phyloP scores from a whole-genome alignment of 2,888 invertebrate genomes.

The Napeogenes inachia region DNA sequence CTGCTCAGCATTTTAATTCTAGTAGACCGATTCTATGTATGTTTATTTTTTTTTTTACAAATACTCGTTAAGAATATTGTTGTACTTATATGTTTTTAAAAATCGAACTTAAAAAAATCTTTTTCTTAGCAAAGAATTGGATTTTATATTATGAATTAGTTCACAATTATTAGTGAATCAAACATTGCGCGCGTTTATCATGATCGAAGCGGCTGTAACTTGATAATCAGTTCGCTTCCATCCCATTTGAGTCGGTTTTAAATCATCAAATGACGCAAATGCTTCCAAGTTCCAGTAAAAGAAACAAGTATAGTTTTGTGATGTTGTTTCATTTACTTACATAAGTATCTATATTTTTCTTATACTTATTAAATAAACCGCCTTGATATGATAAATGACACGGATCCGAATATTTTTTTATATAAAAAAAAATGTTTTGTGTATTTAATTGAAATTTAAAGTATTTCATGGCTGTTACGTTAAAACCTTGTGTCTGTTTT shows the following conservation, averaged over 20 bases:
- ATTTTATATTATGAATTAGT: too few relatives aligned
- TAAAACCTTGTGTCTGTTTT: constrained; percentile 46
- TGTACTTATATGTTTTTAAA: too few relatives aligned
- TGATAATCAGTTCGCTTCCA: constrained; percentile 29
- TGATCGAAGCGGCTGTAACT: constrained; percentile 36
- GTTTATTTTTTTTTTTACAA: too few relatives aligned
- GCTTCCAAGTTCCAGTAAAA: constrained; percentile 17
- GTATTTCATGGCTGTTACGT: constrained; percentile 31
- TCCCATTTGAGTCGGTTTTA: constrained; percentile 20
- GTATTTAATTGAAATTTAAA: constrained; percentile 1
- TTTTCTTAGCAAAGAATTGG: too few relatives aligned
- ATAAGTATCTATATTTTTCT: not conserved
- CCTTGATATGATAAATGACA: too few relatives aligned
- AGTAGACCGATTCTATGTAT: too few relatives aligned
- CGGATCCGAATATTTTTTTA: too few relatives aligned
- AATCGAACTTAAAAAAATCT: too few relatives aligned
- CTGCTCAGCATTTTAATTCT: too few relatives aligned
- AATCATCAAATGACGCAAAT: constrained; percentile 24
- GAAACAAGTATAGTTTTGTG: constrained; percentile 11
- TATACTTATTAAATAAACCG: not conserved
- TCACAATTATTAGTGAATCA: too few relatives aligned
- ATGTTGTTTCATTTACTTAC: constrained; percentile 5
- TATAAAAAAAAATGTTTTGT: too few relatives aligned
- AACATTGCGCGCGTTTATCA: not conserved
- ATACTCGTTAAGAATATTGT: too few relatives aligned